Base-by-base conservation (phyloP, 2,888 invertebrate species). In the Chrysomela aeneicollis region DNA sequence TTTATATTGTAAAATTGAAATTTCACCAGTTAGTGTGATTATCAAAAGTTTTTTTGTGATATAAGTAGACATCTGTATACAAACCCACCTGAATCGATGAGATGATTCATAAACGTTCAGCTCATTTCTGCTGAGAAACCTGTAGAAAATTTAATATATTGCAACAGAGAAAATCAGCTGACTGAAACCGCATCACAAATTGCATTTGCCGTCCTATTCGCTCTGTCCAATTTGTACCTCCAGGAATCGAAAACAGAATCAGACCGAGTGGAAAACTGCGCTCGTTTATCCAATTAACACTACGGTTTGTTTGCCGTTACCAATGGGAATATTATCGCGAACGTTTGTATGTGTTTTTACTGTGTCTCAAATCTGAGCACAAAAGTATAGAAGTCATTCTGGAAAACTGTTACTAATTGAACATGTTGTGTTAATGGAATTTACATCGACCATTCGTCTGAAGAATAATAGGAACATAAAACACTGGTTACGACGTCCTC, bases 281-380 rank as follows among this genome's bases (percentile, higher is more conserved):
- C 37, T 42, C 65, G 54, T 65, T 65, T 61, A 57, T 67, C 63
- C 67, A 67, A 67, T 67, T 67, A 67, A 61, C 61, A 52, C 63
- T 55, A 47, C 59, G 51, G 66, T 60, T 66, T 66, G 66, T 60
- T 60, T 55, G 66, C 52, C 55, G 54, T 55, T 52, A 57, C 67
- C 59, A 1, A 30, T 54, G 37, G 51, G 47, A 51, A 49, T 50
- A 55, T 37, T 35, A 47, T 60, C 65, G 52, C 55, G 49, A 50
- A 59, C 65, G 53, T 61, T 50, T 52, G 52, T 53, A 58, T 52
- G 63, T 52, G 47, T 58, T 63, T 63, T 59, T 26, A 26, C 35
- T 59, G 53, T 30, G 59, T 37, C 37, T 35, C 58, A 47, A 59
- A 59, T 53, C 54, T 49, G 32, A 37, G 21, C 30, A 17, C 52